Base-by-base conservation (phyloP, 1,140 invertebrate species). In the Tenebrio molitor region DNA sequence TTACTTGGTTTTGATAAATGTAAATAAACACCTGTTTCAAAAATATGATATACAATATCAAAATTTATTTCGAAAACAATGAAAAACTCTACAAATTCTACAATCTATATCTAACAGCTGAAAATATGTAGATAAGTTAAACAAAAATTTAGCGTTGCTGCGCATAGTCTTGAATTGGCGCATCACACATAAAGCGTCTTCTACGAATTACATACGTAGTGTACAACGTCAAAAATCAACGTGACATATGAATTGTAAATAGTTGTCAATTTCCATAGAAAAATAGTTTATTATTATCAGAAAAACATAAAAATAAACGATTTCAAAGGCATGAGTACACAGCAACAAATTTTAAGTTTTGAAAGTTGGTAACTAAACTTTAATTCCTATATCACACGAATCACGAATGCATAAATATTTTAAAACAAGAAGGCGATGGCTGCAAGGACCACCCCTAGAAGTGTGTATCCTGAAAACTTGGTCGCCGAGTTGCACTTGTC, bases 351-450 rank as follows among this genome's bases (percentile, higher is more conserved):
- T 62, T 14, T 19, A 23, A 29, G 17, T 62, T 62, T 23, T 62
- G 2, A n/a, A 62, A 25, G 12, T 62, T 62, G 29, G 23, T 29
- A 62, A 62, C 12, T 21, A 62, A 23, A 21, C 0, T 23, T 53
- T 16, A 17, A 53, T n/a, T 10, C 17, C 53, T 33, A 29, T 29
- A 8, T 21, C 19, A 62, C 17, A 50, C 14, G 16, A 19, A 14
- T 15, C 3, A 12, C 3, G 12, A 44, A 44, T 44, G 19, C n/a
- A n/a, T 76, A 70, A 64, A 82, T 84, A 7, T 81, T 81, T 58
- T 84, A 82, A 68, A 82, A 83, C 42, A 83, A 75, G 68, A 84
- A 81, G 15, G 69, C 72, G 4, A 84, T 81, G n/a, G 65, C 25
- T 2, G 73, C 58, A 10, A 74, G 21, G 23, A 86, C 64, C 46